A percentile compares a stretch with the other conserved stretches of the same genome.
phyloP scores from a whole-genome alignment of 2,888 invertebrate species.

The Campopleginae sp. region DNA sequence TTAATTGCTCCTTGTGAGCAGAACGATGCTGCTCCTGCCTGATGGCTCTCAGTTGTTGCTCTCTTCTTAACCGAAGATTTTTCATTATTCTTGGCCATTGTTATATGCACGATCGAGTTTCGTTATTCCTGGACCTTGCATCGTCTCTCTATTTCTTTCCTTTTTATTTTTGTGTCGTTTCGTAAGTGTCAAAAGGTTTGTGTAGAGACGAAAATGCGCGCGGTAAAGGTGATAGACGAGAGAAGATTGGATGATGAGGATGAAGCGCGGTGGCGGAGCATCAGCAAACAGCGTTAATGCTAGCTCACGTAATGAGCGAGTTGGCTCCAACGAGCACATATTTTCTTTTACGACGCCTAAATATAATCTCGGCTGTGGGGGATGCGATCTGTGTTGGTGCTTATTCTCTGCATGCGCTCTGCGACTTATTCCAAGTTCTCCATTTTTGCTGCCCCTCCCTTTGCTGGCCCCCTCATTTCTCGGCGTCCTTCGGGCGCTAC shows the following conservation, averaged over 20 bases:
- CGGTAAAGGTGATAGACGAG: slow-evolving; percentile 29
- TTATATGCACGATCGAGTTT: neutral
- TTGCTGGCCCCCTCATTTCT: neutral
- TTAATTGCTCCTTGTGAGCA: neutral
- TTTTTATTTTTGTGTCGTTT: neutral
- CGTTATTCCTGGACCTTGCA: neutral
- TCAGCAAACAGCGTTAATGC: slow-evolving; percentile 78
- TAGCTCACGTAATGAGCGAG: slow-evolving; percentile 83
- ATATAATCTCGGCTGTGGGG: slow-evolving; percentile 82
- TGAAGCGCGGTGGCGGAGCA: slow-evolving; percentile 26
- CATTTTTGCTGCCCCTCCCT: neutral
- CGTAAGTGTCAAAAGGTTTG: neutral
- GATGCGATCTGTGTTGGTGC: slow-evolving; percentile 56
- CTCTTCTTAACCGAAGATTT: neutral
- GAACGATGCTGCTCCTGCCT: neutral
- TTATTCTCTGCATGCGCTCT: slow-evolving; percentile 32
- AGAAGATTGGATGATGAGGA: slow-evolving; percentile 41
- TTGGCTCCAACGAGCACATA: slow-evolving; percentile 83
- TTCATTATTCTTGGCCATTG: neutral
- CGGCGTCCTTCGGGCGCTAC: neutral
- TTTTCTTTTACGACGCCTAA: slow-evolving; percentile 84
- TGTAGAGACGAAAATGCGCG: slow-evolving; percentile 37
- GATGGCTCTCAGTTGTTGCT: neutral
- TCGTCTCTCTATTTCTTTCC: neutral
- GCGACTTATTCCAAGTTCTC: slow-evolving; percentile 3